Evolutionary conservation across 2,888 invertebrate species (phyloP).

Genomic region (Seira musarum): DNA sequence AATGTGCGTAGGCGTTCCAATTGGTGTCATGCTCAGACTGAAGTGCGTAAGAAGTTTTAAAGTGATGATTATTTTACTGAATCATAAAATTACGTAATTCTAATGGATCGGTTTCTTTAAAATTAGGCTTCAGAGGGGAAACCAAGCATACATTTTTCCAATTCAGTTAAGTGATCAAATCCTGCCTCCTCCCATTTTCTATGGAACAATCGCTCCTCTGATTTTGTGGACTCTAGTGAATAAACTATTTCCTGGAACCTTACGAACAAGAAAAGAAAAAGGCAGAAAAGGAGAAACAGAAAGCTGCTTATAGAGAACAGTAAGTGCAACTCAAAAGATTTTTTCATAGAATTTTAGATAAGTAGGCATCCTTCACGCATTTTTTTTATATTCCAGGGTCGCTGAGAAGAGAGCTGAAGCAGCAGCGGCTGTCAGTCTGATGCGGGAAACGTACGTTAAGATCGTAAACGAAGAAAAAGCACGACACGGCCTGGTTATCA

Average conservation of each 20-base stretch:
- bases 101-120: no score
- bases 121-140: conserved; percentile 89
- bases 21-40: conserved; percentile 90
- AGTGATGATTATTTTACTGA: no score
- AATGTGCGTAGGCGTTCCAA: conserved; percentile 87
- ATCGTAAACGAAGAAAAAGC: conserved; percentile 86
- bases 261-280: conserved; percentile 84
- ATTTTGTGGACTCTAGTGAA: conserved; percentile 87
- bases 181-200: conserved; percentile 91
- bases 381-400: conserved; percentile 75
- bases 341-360: no score
- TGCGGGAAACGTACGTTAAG: conserved; percentile 91
- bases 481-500: conserved; percentile 88
- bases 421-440: conserved; percentile 87
- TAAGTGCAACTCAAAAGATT: conserved; percentile 70
- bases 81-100: no score
- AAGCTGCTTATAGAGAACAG: conserved; percentile 85
- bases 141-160: conserved; percentile 90
- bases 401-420: conserved; percentile 88
- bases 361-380: no score
- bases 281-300: conserved; percentile 85
- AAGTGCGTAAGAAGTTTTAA: no score
- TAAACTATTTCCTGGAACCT: conserved; percentile 88
- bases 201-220: conserved; percentile 91
- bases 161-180: conserved; percentile 93